These are phyloP conservation scores for Chinchilla lanigera DNA, from an alignment of 2,113 vertebrate species.

Conservation along the genomic window DNA sequence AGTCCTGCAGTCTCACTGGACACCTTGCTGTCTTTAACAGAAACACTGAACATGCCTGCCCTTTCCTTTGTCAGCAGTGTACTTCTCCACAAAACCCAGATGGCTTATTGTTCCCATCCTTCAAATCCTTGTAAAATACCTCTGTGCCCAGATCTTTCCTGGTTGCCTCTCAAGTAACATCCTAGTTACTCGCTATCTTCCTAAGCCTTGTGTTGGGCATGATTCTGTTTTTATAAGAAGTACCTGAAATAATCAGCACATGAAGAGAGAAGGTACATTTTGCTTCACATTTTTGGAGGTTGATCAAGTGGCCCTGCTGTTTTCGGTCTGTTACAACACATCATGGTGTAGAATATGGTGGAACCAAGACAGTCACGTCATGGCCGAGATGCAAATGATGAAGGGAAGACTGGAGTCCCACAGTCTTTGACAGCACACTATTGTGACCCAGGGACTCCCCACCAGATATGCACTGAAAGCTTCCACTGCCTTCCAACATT, in stretches of 20 bases:
- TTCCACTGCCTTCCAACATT: neutral
- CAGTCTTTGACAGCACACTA: neutral
- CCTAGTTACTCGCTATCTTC: neutral
- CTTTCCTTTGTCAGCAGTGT: neutral
- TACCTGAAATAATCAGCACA: neutral
- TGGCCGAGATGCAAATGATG: neutral
- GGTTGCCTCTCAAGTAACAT: neutral
- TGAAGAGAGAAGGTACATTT: neutral
- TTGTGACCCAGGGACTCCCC: neutral
- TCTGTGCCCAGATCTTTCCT: neutral
- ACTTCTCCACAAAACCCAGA: neutral
- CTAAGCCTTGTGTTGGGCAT: neutral
- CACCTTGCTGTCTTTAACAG: neutral
- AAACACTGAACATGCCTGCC: neutral
- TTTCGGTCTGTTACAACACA: neutral
- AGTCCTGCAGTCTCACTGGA: neutral
- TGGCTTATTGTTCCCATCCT: neutral
- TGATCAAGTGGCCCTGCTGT: neutral
- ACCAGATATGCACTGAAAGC: accelerated
- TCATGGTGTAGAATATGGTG: neutral
- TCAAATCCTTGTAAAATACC: neutral
- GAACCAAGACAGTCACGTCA: neutral
- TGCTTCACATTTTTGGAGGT: too few species aligned
- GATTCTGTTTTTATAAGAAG: neutral
- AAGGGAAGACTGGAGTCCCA: neutral